Evolutionary conservation across 2,113 vertebrate species (phyloP).

Genomic region (Porphyrio hochstetteri): DNA sequence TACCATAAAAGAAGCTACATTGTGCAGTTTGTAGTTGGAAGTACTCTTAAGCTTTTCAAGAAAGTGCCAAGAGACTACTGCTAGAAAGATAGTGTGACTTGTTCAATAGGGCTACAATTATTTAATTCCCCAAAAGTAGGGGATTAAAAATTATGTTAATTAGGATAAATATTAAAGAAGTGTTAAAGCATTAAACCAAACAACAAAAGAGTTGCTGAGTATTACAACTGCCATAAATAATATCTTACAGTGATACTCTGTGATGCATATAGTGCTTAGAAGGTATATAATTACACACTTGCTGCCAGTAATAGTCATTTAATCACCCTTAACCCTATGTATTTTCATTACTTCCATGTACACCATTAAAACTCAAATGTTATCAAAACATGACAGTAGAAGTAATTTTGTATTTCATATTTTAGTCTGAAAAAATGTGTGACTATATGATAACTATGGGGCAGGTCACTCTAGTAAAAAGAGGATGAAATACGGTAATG

Average conservation of each 20-base stretch:
- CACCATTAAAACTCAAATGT: background rate
- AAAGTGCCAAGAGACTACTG: background rate
- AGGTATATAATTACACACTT: background rate
- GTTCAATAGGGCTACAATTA: background rate
- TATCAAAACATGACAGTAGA: background rate
- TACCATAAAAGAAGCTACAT: background rate
- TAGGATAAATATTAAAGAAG: background rate
- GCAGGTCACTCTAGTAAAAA: background rate
- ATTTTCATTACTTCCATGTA: background rate
- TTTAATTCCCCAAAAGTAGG: background rate
- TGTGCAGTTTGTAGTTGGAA: background rate
- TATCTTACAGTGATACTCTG: background rate
- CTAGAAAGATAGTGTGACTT: background rate
- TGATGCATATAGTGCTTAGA: background rate
- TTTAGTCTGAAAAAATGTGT: background rate
- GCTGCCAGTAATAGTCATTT: background rate
- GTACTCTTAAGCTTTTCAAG: background rate
- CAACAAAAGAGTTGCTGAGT: background rate
- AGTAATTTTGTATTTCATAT: background rate
- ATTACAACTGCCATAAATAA: background rate
- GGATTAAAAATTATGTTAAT: conserved; percentile 8
- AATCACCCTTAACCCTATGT: background rate
- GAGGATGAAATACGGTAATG: background rate
- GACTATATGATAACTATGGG: background rate
- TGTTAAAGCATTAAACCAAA: background rate